Evolutionary conservation across 2,888 invertebrate genomes (phyloP), one percentile per base, ranked within the genome.

Genomic region (Lasioglossum oenotherae): DNA sequence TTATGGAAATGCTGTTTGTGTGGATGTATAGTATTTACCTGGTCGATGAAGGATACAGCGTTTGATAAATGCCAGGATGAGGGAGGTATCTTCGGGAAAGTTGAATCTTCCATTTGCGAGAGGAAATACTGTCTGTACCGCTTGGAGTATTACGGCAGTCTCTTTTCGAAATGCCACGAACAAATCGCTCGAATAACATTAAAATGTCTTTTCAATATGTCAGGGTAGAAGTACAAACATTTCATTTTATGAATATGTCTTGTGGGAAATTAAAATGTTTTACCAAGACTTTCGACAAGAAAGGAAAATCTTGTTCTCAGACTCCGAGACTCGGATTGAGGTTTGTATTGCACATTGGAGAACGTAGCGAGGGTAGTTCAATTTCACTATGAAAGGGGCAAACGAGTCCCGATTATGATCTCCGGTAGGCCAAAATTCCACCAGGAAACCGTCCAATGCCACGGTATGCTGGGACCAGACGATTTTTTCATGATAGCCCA

Each of bases 1-100:
- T 82, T 69, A 82, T 77, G 83, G 82, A 82, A 84, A 84, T 77
- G 23, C 44, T 49, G 71, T 77, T 84, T 77, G 73, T 10, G 53
- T 4, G 31, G 46, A 77, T 67, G 44, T 49, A 73, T 41, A 49
- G 76, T 76, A 64, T 73, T 73, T 82, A 64, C 75, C 60, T 41
- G 64, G 27, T 1, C 41, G 31, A 27, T 46, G 64, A 44, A 57
- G 71, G 46, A 64, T 71, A 41, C 19, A 5, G 60, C 19, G 74
- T 57, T 67, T 73, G 83, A 82, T 74, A 82, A 82, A 82, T 53
- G 75, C 1, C 31, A 0, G 4, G 38, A n/a, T 16, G 60, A 23
- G 27, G 71, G 27, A 60, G 35, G 41, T 46, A 53, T 19, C 41
- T 16, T 60, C 27, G 44, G 71, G n/a, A 44, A 53, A 41, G 74